These are phyloP conservation scores for Caenorhabditis afra DNA, from an alignment of 2,888 invertebrate genomes.

Conservation along the genomic window DNA sequence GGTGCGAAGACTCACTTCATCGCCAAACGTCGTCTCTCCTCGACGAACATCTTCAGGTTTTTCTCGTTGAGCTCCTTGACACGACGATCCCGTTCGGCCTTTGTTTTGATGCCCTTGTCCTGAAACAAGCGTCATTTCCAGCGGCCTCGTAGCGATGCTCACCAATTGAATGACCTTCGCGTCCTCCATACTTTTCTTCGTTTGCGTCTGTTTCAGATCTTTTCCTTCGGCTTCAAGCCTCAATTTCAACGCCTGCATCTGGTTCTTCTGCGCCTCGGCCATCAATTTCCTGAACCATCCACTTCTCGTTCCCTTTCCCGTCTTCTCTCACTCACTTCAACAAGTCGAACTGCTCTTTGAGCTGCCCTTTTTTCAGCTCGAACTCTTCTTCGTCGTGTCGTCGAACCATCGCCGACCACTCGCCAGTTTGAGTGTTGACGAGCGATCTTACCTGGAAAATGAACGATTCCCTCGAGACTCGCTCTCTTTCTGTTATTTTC, in stretches of 20 bases:
- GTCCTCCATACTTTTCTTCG: constrained; percentile 96
- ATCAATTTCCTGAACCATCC: constrained; percentile 86
- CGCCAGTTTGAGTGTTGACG: constrained; percentile 92
- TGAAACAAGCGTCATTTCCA: constrained; percentile 82
- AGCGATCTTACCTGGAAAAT: constrained; percentile 83
- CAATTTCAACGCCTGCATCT: constrained; percentile 72
- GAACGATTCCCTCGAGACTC: not conserved
- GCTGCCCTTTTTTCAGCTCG: constrained; percentile 86
- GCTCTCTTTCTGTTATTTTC: not conserved
- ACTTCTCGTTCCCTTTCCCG: no score
- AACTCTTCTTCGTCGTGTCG: constrained; percentile 88
- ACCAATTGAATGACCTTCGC: constrained; percentile 89
- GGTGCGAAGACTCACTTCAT: constrained; percentile 67
- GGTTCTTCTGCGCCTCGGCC: constrained; percentile 87
- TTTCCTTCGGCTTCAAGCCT: constrained; percentile 87
- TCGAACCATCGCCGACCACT: constrained; percentile 94
- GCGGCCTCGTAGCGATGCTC: not conserved
- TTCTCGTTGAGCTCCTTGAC: constrained; percentile 93
- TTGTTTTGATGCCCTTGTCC: constrained; percentile 95
- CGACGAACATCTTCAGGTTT: constrained; percentile 81
- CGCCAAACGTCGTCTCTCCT: constrained; percentile 78
- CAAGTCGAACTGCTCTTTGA: constrained; percentile 83
- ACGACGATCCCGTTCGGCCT: constrained; percentile 92
- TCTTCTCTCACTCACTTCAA: constrained; percentile 81
- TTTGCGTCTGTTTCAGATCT: constrained; percentile 94